Evolutionary conservation across 2,888 invertebrate genomes (phyloP), one percentile per base, ranked within the genome.

Genomic region (Dromius quadrimaculatus): DNA sequence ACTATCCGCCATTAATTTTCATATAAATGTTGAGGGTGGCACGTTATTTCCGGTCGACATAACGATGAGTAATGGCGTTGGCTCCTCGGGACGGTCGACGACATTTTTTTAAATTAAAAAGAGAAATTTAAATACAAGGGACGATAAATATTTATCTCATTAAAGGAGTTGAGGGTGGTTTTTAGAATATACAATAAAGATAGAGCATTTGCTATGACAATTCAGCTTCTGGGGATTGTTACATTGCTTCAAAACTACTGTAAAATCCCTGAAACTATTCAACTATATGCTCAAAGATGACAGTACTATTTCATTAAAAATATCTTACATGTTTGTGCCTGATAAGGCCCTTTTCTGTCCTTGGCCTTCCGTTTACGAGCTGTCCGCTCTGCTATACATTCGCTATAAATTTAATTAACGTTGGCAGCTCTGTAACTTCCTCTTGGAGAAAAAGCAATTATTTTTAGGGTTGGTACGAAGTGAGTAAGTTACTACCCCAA

Each of bases 401-500:
- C 22, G 34, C 57, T 66, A 66, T 66, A 66, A 66, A 66, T 66
- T 66, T 66, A 66, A 66, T 66, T 57, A 66, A 66, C 66, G 54
- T 57, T 54, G 50, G 50, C 50, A 50, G 36, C 50, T 36, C 36
- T 41, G 22, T 61, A 61, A 38, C 61, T 61, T 61, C 61, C 61
- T 61, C 38, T 19, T 41, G 36, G 65, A 47, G 50, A 65, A 65
- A 65, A 65, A 36, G 65, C 38, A 65, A 65, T 65, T 65, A 65
- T 65, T 65, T 65, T 50, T 65, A 61, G 61, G 61, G 61, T 22
- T 41, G 22, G 15, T 8, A 17, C 65, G 50, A 22, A 34, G 65
- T 65, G 65, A 65, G 50, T 65, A 47, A 65, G 47, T 47, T 34
- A 65, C 47, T 65, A 19, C 36, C 34, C 50, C 50, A 32, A 65